phyloP scores from a whole-genome alignment of 2,888 invertebrate species.

The Mechanitis mazaeus region DNA sequence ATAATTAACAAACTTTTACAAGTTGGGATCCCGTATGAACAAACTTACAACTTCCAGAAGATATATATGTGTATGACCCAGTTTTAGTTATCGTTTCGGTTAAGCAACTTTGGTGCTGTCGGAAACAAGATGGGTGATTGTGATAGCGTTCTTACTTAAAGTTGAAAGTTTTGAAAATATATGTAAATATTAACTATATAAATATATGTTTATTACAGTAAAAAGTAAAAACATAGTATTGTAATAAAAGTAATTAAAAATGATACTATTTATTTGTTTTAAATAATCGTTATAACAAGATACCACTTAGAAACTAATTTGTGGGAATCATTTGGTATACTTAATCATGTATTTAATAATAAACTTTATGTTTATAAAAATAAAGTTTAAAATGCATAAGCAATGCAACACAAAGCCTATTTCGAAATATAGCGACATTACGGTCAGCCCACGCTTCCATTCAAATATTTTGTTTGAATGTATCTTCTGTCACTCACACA shows the following conservation, averaged over 20 bases:
- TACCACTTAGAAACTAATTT: constrained; percentile 20
- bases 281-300: constrained; percentile 11
- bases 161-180: too few species aligned
- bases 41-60: constrained; percentile 5
- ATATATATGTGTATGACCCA: neutral
- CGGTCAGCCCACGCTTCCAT: constrained; percentile 61
- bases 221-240: neutral
- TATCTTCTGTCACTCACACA: constrained; percentile 26
- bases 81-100: constrained; percentile 13
- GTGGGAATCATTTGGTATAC: constrained; percentile 26
- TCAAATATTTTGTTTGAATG: constrained; percentile 45
- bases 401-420: constrained; percentile 33
- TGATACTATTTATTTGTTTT: neutral
- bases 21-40: constrained; percentile 12
- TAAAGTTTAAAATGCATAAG: constrained; percentile 18
- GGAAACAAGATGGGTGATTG: neutral
- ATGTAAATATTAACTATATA: too few species aligned
- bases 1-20: constrained; percentile 17
- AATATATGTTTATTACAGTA: too few species aligned
- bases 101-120: constrained; percentile 4
- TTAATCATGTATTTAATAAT: constrained; percentile 18
- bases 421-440: constrained; percentile 61
- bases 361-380: constrained; percentile 4
- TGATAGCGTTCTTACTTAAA: too few species aligned
- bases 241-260: neutral